phyloP scores from a whole-genome alignment of 2,797 vertebrate species.

The Cacajao melanocephalus region DNA sequence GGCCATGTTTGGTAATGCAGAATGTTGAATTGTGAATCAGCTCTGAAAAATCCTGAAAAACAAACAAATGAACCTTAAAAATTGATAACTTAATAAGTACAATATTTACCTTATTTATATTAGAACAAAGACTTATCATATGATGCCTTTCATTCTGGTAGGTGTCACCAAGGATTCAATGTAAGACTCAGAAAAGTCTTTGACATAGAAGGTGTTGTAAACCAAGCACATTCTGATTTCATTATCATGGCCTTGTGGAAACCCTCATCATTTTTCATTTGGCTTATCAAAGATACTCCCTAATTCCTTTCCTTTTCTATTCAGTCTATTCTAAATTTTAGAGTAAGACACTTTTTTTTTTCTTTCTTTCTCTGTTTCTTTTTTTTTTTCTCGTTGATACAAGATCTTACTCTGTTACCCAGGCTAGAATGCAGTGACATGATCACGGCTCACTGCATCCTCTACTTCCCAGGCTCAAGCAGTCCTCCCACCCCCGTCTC shows the following conservation, averaged over 20 bases:
- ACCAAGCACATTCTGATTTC: neutral
- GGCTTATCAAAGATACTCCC: neutral
- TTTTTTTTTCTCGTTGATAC: neutral
- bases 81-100: neutral
- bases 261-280: neutral
- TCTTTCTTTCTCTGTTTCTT: too few relatives aligned
- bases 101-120: neutral
- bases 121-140: neutral
- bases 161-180: neutral
- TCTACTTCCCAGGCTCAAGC: neutral
- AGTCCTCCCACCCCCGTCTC: neutral
- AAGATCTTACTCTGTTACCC: neutral
- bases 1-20: neutral
- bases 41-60: neutral
- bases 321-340: neutral
- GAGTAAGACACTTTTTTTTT: neutral
- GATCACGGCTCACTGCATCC: neutral
- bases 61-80: neutral
- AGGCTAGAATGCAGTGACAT: neutral
- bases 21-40: neutral
- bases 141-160: conserved; percentile 1
- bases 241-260: neutral
- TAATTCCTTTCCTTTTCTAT: neutral
- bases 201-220: neutral
- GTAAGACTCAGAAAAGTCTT: conserved; percentile 10